A percentile compares a stretch with the other conserved stretches of the same genome.
These are phyloP conservation scores for Capitella teleta DNA, from an alignment of 1,140 invertebrate species.

Conservation along the genomic window DNA sequence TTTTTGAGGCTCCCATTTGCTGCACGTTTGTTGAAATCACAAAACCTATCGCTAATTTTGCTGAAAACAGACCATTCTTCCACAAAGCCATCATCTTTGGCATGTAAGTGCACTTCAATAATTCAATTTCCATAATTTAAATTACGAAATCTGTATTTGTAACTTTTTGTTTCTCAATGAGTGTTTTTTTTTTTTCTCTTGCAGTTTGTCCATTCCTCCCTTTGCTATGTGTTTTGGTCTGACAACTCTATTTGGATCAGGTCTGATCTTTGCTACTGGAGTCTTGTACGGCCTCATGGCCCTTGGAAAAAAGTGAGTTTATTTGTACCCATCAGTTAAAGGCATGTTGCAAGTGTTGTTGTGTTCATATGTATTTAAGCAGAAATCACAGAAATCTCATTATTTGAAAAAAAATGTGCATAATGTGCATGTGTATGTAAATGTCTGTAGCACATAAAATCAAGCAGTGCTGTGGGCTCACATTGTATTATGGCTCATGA, in stretches of 20 bases:
- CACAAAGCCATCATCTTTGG: slow-evolving; percentile 13
- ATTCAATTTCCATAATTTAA: neutral
- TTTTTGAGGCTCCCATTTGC: slow-evolving; percentile 13
- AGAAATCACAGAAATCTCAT: no score
- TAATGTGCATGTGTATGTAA: no score
- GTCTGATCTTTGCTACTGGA: slow-evolving; percentile 9
- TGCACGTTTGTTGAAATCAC: slow-evolving; percentile 11
- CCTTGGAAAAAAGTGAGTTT: slow-evolving; percentile 11
- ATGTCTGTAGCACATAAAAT: no score
- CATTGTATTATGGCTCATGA: no score
- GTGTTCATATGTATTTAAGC: no score
- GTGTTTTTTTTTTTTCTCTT: neutral
- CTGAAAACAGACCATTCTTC: slow-evolving; percentile 10
- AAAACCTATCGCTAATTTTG: slow-evolving; percentile 11
- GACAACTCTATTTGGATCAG: slow-evolving; percentile 6
- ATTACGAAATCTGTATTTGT: neutral
- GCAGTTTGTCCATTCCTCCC: slow-evolving; percentile 12
- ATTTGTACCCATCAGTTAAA: no score
- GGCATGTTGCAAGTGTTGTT: no score
- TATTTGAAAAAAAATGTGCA: no score
- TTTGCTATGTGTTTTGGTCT: slow-evolving; percentile 11
- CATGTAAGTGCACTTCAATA: slow-evolving; percentile 4
- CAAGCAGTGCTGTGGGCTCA: no score
- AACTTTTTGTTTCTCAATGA: neutral
- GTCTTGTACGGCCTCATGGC: slow-evolving; percentile 13